Evolutionary conservation across 2,888 invertebrate genomes (phyloP).

Genomic region (Eristalinus aeneus): DNA sequence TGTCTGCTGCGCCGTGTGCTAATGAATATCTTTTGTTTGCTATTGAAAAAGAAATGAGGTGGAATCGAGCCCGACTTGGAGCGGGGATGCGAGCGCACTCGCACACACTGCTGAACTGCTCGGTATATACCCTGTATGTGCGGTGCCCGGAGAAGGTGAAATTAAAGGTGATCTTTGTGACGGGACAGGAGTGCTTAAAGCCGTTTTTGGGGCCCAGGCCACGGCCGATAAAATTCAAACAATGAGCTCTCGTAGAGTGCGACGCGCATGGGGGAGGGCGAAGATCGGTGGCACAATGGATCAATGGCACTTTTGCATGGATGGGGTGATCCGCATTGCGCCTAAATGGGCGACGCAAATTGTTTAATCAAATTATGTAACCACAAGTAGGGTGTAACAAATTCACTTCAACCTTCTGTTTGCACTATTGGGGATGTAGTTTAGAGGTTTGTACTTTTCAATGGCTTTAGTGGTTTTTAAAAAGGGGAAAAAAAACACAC

Average conservation of each 20-base stretch:
- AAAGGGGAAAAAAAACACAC: too few relatives aligned
- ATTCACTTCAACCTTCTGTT: too few relatives aligned
- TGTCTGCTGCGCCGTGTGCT: slow-evolving; percentile 26
- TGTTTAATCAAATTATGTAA: slow-evolving; percentile 30
- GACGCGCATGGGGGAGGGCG: background rate
- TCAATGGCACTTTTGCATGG: slow-evolving; percentile 27
- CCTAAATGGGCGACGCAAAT: background rate
- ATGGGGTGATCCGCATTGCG: slow-evolving; percentile 13
- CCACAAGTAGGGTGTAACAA: background rate
- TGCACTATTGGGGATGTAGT: background rate
- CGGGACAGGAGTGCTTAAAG: slow-evolving; percentile 20
- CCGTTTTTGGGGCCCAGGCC: slow-evolving; percentile 7
- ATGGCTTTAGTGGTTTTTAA: too few relatives aligned
- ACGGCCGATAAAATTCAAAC: slow-evolving; percentile 25
- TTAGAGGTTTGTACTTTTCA: background rate
- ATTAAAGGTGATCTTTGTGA: slow-evolving; percentile 25
- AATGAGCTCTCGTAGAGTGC: slow-evolving; percentile 10
- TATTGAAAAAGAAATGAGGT: slow-evolving; percentile 31
- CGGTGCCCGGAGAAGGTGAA: slow-evolving; percentile 9
- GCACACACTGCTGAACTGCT: background rate
- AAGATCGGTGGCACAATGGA: slow-evolving; percentile 23
- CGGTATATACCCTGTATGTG: background rate
- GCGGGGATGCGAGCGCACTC: background rate
- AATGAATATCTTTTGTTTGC: slow-evolving; percentile 58
- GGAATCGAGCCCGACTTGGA: slow-evolving; percentile 6